Percentiles rank a stretch among this genome's conserved stretches.
Evolutionary conservation across 2,113 vertebrate genomes (phyloP).

Genomic region (Theristicus caerulescens): DNA sequence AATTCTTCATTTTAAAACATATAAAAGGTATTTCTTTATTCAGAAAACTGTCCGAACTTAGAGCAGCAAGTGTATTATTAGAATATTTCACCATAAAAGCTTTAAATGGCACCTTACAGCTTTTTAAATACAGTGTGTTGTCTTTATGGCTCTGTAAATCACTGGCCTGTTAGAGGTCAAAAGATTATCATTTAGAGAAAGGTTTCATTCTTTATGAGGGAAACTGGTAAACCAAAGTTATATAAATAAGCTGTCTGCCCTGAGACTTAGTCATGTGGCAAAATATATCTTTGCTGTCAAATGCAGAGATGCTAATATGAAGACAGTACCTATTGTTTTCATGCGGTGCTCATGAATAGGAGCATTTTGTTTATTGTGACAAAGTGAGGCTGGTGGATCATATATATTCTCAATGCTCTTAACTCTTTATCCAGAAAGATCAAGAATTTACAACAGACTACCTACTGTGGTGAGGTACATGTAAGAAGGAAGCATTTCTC

Average conservation of each 20-base stretch:
- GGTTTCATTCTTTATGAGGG: background rate
- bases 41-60: background rate
- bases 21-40: constrained; percentile 26
- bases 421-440: background rate
- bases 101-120: constrained; percentile 51
- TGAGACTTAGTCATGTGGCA: background rate
- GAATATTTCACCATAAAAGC: constrained; percentile 19
- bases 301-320: background rate
- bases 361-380: background rate
- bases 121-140: constrained; percentile 37
- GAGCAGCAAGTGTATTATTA: constrained; percentile 30
- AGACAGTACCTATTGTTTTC: background rate
- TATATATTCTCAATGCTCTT: background rate
- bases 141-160: constrained; percentile 50
- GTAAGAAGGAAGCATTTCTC: background rate
- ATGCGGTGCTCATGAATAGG: background rate
- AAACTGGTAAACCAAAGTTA: constrained; percentile 6
- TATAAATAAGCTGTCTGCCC: constrained; percentile 18
- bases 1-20: constrained; percentile 23
- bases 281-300: background rate
- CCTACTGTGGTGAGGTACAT: background rate
- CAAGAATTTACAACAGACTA: background rate
- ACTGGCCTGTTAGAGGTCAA: constrained; percentile 20
- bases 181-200: constrained; percentile 42
- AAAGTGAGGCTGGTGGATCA: background rate